Conservation (phyloP, 2,797 vertebrate genomes). For the Chelon labrosus region DNA sequence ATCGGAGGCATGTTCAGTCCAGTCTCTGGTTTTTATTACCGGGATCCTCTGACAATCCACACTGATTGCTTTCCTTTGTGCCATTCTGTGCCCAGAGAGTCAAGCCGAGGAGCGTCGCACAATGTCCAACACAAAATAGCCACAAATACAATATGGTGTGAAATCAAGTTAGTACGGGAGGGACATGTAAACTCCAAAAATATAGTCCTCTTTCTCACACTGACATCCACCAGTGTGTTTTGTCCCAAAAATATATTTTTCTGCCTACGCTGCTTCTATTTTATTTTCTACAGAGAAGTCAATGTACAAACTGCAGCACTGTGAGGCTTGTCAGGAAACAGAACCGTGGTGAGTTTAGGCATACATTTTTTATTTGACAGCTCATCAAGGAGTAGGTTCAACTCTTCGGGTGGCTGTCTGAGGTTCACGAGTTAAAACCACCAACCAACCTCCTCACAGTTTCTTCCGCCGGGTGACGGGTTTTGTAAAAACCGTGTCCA, state of each 20-base stretch:
- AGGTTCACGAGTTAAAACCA: conserved; percentile 49
- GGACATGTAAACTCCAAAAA: conserved; percentile 69
- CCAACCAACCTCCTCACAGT: conserved; percentile 77
- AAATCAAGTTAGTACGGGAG: conserved; percentile 48
- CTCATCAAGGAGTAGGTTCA: conserved; percentile 20
- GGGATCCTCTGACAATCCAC: conserved; percentile 30
- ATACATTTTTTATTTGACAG: conserved; percentile 40
- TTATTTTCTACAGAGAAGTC: conserved; percentile 33
- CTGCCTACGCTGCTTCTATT: conserved; percentile 32
- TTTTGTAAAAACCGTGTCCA: conserved; percentile 89
- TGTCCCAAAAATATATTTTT: conserved; percentile 61
- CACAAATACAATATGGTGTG: conserved; percentile 35
- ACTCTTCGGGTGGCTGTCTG: conserved; percentile 35
- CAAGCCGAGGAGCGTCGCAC: conserved; percentile 5
- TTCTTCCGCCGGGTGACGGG: conserved; percentile 93
- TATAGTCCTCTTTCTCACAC: conserved; percentile 62
- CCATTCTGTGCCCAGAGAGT: conserved; percentile 44
- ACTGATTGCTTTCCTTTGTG: conserved; percentile 42
- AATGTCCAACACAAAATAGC: conserved; percentile 47
- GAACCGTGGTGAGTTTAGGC: conserved; percentile 31
- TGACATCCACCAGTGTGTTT: conserved; percentile 34
- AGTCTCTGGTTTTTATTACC: conserved; percentile 43
- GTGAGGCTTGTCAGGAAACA: conserved; percentile 43
- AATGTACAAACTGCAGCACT: conserved; percentile 34
- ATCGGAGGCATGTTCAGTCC: conserved; percentile 47